A percentile compares a stretch with the other conserved stretches of the same genome.
Conservation (phyloP, 1,140 invertebrate genomes). For the Drosophila simulans region DNA sequence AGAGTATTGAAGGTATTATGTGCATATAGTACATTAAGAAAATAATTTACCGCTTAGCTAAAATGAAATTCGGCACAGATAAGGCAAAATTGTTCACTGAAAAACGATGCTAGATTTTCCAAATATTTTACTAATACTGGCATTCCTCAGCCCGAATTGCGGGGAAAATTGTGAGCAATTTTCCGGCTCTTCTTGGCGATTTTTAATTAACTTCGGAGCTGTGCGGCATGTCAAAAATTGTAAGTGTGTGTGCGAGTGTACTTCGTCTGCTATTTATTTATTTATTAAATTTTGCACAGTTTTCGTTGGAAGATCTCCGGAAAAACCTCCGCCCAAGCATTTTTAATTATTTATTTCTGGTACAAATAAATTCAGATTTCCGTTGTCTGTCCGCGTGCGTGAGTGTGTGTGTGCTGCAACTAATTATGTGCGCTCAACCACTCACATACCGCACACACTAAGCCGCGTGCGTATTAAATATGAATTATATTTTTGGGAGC, state of each 20-base stretch:
- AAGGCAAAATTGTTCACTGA: background rate
- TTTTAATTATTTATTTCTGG: conserved; percentile 50
- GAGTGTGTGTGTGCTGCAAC: conserved; percentile 16
- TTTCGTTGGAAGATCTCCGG: conserved; percentile 19
- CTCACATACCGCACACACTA: background rate
- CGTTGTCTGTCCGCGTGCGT: background rate
- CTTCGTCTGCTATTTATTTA: conserved; percentile 39
- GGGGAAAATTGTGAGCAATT: conserved; percentile 2
- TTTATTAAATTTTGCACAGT: conserved; percentile 52
- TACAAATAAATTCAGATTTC: conserved; percentile 31
- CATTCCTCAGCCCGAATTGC: background rate
- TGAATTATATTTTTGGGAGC: conserved; percentile 48
- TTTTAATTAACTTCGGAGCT: conserved; percentile 45
- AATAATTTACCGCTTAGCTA: background rate
- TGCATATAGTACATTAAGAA: background rate
- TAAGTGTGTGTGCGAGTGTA: background rate
- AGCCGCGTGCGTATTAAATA: conserved; percentile 30
- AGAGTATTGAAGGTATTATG: background rate
- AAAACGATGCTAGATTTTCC: background rate
- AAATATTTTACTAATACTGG: no score
- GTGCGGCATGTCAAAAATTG: conserved; percentile 26
- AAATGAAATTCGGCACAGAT: background rate
- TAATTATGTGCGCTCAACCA: conserved; percentile 17
- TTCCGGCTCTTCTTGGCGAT: conserved; percentile 15
- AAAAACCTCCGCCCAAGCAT: conserved; percentile 6